Conservation (phyloP, 92 coral and sea anemone species). For the Siderastrea siderea region DNA sequence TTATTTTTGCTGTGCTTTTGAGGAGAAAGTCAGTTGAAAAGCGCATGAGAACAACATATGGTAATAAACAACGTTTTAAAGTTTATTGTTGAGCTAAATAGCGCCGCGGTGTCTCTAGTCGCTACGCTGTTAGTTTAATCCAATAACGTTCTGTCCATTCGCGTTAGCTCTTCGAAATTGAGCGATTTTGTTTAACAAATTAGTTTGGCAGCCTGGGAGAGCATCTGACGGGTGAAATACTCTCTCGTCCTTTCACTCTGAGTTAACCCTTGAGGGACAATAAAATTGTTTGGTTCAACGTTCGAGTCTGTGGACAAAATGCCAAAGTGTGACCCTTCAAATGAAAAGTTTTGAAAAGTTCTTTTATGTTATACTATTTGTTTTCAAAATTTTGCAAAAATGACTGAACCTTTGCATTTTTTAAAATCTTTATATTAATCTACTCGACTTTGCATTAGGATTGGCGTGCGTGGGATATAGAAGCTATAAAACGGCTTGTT, state of each 20-base stretch:
- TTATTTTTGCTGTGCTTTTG: neutral
- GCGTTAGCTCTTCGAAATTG: constrained; percentile 27
- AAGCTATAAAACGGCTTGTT: neutral
- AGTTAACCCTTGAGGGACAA: neutral
- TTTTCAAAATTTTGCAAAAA: no score
- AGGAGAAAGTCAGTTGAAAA: neutral
- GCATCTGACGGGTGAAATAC: neutral
- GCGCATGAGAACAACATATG: neutral
- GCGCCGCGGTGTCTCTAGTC: constrained; percentile 49
- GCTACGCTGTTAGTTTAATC: constrained; percentile 14
- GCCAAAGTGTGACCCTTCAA: no score
- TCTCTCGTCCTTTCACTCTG: neutral
- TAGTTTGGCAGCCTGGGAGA: constrained; percentile 27
- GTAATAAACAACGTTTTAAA: constrained; percentile 16
- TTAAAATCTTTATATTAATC: neutral
- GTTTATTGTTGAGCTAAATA: neutral
- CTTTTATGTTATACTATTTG: no score
- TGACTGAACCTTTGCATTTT: no score
- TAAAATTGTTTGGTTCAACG: no score
- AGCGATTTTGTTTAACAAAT: constrained; percentile 42
- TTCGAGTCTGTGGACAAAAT: no score
- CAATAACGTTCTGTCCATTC: constrained; percentile 22
- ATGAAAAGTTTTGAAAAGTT: no score
- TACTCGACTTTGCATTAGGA: neutral
- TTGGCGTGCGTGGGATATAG: neutral